phyloP scores from a whole-genome alignment of 1,140 invertebrate genomes.

The Chrysopa pallens region DNA sequence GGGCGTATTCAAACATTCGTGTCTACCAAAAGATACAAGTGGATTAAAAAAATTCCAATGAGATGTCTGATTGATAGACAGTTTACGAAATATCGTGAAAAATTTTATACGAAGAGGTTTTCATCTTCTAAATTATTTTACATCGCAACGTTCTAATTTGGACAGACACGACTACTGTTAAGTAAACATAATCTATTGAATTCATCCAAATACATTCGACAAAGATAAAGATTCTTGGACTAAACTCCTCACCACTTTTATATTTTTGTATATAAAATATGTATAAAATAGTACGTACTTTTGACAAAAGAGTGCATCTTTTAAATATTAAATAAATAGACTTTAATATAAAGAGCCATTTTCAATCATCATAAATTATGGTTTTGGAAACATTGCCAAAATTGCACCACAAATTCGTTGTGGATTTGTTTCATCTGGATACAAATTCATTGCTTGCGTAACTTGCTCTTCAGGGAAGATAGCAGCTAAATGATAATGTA shows the following conservation, averaged over 20 bases:
- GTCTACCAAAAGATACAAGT: too few relatives aligned
- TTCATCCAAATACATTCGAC: too few relatives aligned
- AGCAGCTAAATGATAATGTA: conserved; percentile 70
- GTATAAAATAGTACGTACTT: not conserved
- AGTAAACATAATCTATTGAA: too few relatives aligned
- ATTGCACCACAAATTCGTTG: conserved; percentile 79
- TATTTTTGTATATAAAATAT: not conserved
- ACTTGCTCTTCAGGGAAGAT: conserved; percentile 83
- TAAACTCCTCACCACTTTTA: not conserved
- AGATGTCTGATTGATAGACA: too few relatives aligned
- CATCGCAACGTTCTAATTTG: too few relatives aligned
- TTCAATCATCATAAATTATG: conserved; percentile 8
- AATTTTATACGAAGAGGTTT: too few relatives aligned
- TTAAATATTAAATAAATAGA: not conserved
- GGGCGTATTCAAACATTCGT: too few relatives aligned
- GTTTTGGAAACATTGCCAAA: conserved; percentile 48
- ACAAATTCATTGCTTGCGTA: conserved; percentile 58
- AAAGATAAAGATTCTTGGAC: too few relatives aligned
- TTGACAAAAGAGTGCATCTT: not conserved
- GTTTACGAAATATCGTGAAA: too few relatives aligned
- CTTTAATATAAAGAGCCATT: not conserved
- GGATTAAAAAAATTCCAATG: too few relatives aligned
- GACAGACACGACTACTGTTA: too few relatives aligned
- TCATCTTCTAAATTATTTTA: too few relatives aligned
- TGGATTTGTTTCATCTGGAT: conserved; percentile 74